These are phyloP conservation scores for Trochalopteron elliotii DNA, from an alignment of 2,113 vertebrate species.

Conservation along the genomic window DNA sequence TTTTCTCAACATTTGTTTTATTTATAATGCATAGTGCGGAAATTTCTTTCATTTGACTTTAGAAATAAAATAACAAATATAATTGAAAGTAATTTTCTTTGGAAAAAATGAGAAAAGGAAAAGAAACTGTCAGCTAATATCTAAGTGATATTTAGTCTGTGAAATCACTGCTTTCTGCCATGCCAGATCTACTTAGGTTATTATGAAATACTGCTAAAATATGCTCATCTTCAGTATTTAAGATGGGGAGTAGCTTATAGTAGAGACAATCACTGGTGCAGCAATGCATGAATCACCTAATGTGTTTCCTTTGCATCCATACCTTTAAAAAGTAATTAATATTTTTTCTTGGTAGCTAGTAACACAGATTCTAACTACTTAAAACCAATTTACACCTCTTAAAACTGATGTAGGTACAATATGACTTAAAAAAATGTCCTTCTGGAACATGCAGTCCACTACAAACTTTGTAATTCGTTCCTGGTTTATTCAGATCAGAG, in stretches of 20 bases:
- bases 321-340: fast-evolving
- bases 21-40: background rate
- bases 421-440: background rate
- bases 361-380: background rate
- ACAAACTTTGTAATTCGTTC: background rate
- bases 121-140: background rate
- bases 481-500: background rate
- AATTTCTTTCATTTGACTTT: background rate
- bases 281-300: fast-evolving
- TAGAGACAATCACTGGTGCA: background rate
- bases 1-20: background rate
- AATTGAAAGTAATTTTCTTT: background rate
- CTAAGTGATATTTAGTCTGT: background rate
- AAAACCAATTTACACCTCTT: background rate
- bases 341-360: background rate
- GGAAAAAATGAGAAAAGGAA: fast-evolving
- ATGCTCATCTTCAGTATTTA: background rate
- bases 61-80: background rate
- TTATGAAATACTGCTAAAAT: background rate
- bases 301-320: background rate
- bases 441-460: background rate
- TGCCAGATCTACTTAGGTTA: background rate
- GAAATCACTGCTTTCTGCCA: background rate
- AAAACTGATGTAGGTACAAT: fast-evolving
- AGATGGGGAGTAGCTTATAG: background rate